Evolutionary conservation across 2,113 vertebrate genomes (phyloP), one percentile per base, ranked within the genome.

Genomic region (Sphyrna mokarran): DNA sequence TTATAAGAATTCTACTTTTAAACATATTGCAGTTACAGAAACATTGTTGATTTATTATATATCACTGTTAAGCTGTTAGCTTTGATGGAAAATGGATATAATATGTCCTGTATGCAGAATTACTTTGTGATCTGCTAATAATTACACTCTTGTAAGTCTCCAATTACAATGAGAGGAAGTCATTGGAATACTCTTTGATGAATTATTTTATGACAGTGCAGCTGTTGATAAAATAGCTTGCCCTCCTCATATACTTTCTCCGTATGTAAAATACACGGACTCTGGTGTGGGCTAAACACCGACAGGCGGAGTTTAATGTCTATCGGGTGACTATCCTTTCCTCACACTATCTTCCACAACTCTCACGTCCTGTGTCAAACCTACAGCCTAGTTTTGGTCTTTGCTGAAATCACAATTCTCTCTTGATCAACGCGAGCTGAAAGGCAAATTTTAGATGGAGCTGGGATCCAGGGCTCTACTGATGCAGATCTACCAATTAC

Each of bases 21-120:
- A 66, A 63, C 66, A n/a, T 7, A 68, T 68, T 93, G 37, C 16
- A 93, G 66, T 93, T 93, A 93, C 61, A 66, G 61, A 40, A 93
- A 93, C 89, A 93, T 93, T 37, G 63, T 93, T 93, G 89, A 93
- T 93, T 93, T 93, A 68, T 93, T 37, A 93, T 68, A 20, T 61
- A 63, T 20, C 87, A 61, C 87, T 63, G 29, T 89, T 37, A 29
- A 33, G 54, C 16, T 91, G 18, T 91, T 18, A 93, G 20, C 61
- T 93, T 63, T 37, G 61, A 37, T 33, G 89, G 61, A 66, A 93
- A 93, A 93, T 66, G 16, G 63, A 93, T 40, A 37, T 37, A 37
- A n/a, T 66, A 63, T 8, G 16, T 93, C 63, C 20, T 93, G 61
- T 37, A 29, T 37, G 89, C n/a, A 66, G 61, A 93, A 68, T 93